phyloP scores from a whole-genome alignment of 2,113 vertebrate genomes.

The Perca fluviatilis region DNA sequence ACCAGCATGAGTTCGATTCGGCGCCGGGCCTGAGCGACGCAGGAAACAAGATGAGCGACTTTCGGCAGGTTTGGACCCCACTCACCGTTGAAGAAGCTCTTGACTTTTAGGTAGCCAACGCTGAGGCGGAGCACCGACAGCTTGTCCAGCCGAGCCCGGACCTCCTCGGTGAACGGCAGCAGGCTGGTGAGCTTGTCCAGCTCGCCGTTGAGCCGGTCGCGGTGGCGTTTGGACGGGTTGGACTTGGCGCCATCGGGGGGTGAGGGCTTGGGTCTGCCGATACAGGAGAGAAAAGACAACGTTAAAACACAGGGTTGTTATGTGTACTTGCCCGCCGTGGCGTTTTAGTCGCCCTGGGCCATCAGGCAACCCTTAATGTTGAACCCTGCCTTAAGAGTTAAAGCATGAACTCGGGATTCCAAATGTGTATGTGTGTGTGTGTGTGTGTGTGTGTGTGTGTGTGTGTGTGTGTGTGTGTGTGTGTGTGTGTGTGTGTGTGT shows the following conservation, averaged over 20 bases:
- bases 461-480: no score
- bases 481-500: no score
- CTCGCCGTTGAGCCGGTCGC: slow-evolving; percentile 87
- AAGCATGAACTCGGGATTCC: no score
- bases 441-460: no score
- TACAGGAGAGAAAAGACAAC: background rate
- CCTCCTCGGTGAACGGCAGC: slow-evolving; percentile 88
- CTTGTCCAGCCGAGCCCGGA: slow-evolving; percentile 86
- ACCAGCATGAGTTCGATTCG: no score
- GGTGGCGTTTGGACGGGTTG: slow-evolving; percentile 89
- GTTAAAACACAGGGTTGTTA: background rate
- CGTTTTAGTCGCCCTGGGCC: no score
- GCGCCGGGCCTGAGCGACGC: background rate
- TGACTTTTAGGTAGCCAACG: slow-evolving; percentile 89
- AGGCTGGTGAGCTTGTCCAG: slow-evolving; percentile 86
- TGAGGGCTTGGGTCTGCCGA: slow-evolving; percentile 79
- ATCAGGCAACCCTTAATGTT: no score
- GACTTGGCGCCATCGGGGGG: slow-evolving; percentile 83
- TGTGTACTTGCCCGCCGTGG: no score
- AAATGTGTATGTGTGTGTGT: no score
- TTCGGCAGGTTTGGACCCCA: background rate
- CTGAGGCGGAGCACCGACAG: slow-evolving; percentile 88
- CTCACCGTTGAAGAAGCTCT: slow-evolving; percentile 88
- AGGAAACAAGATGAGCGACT: background rate
- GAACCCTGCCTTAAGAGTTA: no score